Percentiles rank a stretch among this genome's conserved stretches.
Conservation (phyloP, 2,888 invertebrate species). For the Deilephila elpenor region DNA sequence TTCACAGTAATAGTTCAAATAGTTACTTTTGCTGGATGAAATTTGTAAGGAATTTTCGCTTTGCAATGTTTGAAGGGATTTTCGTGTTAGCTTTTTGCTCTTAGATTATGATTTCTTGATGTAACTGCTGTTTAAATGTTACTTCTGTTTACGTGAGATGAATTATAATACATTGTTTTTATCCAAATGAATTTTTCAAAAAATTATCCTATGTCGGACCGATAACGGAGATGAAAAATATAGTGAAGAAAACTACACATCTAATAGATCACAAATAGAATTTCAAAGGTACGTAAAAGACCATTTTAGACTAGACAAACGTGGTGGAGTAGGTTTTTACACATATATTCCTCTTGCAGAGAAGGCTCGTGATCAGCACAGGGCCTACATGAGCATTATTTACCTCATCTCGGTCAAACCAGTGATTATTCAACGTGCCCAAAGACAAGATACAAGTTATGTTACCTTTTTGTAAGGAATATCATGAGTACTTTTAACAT, state of each 20-base stretch:
- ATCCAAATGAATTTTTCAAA: no score
- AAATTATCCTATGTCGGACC: no score
- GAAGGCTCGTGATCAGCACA: no score
- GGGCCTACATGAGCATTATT: no score
- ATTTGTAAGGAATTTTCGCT: background rate
- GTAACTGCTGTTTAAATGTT: background rate
- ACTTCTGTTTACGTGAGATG: background rate
- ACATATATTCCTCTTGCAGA: background rate
- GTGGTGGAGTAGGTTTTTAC: background rate
- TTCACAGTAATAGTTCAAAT: background rate
- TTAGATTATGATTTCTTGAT: background rate
- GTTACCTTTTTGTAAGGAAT: background rate
- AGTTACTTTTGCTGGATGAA: background rate
- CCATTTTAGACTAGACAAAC: background rate
- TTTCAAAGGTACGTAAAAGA: background rate
- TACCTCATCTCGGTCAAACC: no score
- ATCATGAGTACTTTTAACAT: no score
- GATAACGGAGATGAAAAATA: no score
- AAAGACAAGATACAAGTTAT: no score
- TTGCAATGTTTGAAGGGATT: background rate
- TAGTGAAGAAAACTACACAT: background rate
- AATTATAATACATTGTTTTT: no score
- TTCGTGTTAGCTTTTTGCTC: background rate
- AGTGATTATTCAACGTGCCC: no score
- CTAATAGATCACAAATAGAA: background rate